phyloP scores from a whole-genome alignment of 2,113 vertebrate genomes.

The Engystomops pustulosus region DNA sequence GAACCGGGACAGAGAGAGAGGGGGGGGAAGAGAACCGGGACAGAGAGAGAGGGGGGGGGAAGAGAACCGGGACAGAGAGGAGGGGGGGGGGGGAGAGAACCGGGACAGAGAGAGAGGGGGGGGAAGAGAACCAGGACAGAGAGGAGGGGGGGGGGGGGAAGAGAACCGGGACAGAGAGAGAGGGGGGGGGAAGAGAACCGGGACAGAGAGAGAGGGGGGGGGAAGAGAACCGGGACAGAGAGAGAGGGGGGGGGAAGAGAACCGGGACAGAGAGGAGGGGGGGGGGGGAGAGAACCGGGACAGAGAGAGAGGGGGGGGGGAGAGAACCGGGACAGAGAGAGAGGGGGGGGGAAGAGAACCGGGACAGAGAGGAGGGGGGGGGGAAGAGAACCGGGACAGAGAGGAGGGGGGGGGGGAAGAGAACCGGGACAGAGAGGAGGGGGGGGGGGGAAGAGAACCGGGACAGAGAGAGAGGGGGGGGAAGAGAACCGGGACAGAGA shows the following conservation, averaged over 20 bases:
- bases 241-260: background rate
- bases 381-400: background rate
- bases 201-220: background rate
- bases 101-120: background rate
- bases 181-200: too few relatives aligned
- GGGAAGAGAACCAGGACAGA: too few relatives aligned
- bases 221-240: background rate
- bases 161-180: background rate
- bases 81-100: too few relatives aligned
- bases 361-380: background rate
- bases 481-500: background rate
- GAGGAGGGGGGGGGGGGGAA: background rate
- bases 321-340: background rate
- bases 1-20: too few relatives aligned
- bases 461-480: background rate
- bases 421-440: background rate
- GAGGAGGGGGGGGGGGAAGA: background rate
- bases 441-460: background rate
- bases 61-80: too few relatives aligned
- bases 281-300: background rate
- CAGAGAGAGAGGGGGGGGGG: background rate
- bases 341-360: background rate
- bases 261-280: background rate
- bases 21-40: background rate
- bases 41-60: background rate